A percentile compares a stretch with the other conserved stretches of the same genome.
phyloP scores from a whole-genome alignment of 2,113 vertebrate species.

The Cyphomyrus plagiostoma region DNA sequence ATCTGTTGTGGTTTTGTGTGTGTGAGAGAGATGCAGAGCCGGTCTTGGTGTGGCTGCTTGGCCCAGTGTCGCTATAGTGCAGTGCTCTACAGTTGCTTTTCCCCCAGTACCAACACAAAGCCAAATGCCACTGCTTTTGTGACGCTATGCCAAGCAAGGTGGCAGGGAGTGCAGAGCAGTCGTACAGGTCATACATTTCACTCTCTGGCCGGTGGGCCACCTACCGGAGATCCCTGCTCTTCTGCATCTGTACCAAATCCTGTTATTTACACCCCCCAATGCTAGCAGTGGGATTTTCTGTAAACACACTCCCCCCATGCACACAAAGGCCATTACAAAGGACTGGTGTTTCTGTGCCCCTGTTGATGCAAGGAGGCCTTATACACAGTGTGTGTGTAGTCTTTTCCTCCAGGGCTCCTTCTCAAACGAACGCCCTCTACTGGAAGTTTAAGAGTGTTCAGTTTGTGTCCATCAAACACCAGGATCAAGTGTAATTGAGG shows the following conservation, averaged over 20 bases:
- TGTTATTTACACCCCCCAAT: not conserved
- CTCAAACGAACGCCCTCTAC: not conserved
- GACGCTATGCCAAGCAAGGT: not conserved
- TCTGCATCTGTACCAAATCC: not conserved
- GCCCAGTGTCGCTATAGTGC: not conserved
- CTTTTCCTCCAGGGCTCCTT: not conserved
- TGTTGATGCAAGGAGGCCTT: not conserved
- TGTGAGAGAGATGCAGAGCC: not conserved
- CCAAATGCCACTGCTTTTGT: not conserved
- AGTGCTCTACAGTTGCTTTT: not conserved
- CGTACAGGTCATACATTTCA: not conserved
- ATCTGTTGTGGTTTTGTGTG: not conserved
- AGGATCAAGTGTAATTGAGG: not conserved
- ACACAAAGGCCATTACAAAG: not conserved
- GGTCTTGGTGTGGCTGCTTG: not conserved
- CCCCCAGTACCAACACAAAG: not conserved
- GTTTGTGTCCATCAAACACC: not conserved
- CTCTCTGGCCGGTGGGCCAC: not conserved
- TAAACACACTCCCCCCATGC: no score
- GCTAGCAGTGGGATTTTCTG: not conserved
- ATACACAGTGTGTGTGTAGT: not conserved
- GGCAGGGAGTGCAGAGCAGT: not conserved
- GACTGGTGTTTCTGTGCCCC: not conserved
- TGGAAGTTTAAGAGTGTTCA: not conserved
- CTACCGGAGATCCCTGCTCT: not conserved